A percentile compares a stretch with the other conserved stretches of the same genome.
Evolutionary conservation across 2,797 vertebrate species (phyloP).

Genomic region (Phalanger gymnotis): DNA sequence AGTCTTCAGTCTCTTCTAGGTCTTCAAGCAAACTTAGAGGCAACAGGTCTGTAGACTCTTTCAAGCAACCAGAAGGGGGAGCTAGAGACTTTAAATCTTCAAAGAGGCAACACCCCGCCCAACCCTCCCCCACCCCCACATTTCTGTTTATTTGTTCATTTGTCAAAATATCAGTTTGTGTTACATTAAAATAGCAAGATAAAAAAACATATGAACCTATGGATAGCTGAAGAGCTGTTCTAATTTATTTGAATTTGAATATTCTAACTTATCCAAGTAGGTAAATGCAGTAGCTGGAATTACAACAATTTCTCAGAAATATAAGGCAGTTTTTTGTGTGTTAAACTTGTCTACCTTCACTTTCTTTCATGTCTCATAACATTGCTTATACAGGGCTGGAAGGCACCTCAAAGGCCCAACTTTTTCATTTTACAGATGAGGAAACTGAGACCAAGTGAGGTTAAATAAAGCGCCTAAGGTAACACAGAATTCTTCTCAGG

Average conservation of each 20-base stretch:
- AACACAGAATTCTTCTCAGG: background rate
- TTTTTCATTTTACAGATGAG: background rate
- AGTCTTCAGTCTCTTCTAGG: constrained; percentile 57
- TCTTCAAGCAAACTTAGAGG: constrained; percentile 53
- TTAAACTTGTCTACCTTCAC: background rate
- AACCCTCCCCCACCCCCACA: background rate
- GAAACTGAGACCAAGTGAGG: background rate
- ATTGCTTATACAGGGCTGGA: background rate
- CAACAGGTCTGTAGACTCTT: background rate
- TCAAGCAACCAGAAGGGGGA: background rate
- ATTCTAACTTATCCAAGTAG: background rate
- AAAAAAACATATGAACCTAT: background rate
- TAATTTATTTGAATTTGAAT: background rate
- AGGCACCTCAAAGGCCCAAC: background rate
- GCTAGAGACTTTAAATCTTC: background rate
- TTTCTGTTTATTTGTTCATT: background rate
- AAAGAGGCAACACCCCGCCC: background rate
- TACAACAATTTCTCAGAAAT: background rate
- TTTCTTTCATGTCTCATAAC: background rate
- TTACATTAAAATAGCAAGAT: background rate
- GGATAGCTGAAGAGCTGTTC: background rate
- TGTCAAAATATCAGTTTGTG: background rate
- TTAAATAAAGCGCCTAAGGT: background rate
- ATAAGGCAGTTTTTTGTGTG: background rate
- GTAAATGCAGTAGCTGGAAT: background rate